Percentiles rank a stretch among this genome's conserved stretches.
Conservation (phyloP, 2,888 invertebrate genomes). For the Hartigia nigra region DNA sequence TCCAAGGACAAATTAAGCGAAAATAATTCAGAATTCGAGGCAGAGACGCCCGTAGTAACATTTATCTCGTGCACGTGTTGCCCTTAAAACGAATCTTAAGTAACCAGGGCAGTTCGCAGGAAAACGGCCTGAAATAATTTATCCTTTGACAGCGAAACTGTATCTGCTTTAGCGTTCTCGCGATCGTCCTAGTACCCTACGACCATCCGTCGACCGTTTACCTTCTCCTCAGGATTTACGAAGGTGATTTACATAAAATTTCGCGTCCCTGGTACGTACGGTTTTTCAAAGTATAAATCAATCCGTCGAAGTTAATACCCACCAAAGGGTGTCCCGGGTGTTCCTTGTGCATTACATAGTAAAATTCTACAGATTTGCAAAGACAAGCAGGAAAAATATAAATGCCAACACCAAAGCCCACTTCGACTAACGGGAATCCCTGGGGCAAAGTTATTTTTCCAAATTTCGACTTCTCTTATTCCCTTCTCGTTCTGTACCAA, state of each 20-base stretch:
- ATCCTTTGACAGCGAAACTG: not conserved
- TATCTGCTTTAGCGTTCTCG: not conserved
- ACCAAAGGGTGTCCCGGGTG: not conserved
- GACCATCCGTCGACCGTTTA: not conserved
- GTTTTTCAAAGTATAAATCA: not conserved
- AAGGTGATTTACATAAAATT: not conserved
- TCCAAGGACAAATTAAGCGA: not conserved
- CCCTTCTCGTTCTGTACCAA: not conserved
- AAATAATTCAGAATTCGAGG: not conserved
- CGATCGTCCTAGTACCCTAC: not conserved
- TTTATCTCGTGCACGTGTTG: not conserved
- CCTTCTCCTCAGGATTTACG: not conserved
- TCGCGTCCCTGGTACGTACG: not conserved
- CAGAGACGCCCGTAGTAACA: not conserved
- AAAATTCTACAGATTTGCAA: not conserved
- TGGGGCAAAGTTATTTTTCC: conserved; percentile 7
- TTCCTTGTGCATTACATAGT: not conserved
- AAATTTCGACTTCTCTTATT: not conserved
- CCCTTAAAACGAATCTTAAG: not conserved
- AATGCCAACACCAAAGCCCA: not conserved
- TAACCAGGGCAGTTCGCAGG: not conserved
- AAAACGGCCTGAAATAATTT: not conserved
- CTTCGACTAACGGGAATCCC: not conserved
- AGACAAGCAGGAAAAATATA: not conserved
- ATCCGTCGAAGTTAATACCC: not conserved